Percentiles rank a stretch among this genome's conserved stretches.
Evolutionary conservation across 1,140 invertebrate species (phyloP).

Genomic region (Drosophila ogumai): DNA sequence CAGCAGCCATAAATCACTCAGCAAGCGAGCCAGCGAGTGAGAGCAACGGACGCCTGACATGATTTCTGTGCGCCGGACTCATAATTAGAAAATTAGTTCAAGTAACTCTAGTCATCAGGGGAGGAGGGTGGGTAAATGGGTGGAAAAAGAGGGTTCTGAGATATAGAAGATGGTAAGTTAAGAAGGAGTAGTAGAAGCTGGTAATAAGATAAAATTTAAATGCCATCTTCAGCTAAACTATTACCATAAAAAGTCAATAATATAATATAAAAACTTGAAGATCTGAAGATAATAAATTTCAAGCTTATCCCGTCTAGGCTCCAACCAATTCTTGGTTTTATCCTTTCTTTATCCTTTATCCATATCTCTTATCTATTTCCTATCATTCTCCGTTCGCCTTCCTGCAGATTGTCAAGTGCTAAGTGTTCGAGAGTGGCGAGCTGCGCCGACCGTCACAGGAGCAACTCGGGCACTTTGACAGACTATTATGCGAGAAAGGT

Average conservation of each 20-base stretch:
- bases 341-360: neutral
- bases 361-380: neutral
- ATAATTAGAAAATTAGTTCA: slow-evolving; percentile 84
- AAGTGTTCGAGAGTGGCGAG: slow-evolving; percentile 36
- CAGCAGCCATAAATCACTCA: slow-evolving; percentile 73
- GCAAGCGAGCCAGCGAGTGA: slow-evolving; percentile 23
- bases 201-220: neutral
- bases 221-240: too few species aligned
- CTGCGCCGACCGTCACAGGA: slow-evolving; percentile 16
- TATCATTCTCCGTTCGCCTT: slow-evolving; percentile 1
- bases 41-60: slow-evolving; percentile 60
- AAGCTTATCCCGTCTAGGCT: neutral
- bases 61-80: slow-evolving; percentile 68
- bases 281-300: too few species aligned
- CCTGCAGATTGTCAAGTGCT: slow-evolving; percentile 48
- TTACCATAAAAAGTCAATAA: neutral
- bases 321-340: neutral
- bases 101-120: slow-evolving; percentile 27
- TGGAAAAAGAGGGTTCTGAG: neutral
- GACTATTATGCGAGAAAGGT: slow-evolving; percentile 83
- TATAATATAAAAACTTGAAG: too few species aligned
- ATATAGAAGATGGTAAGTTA: neutral
- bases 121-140: slow-evolving; percentile 2
- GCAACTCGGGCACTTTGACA: slow-evolving; percentile 72
- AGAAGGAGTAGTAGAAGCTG: neutral